Evolutionary conservation across 2,888 invertebrate species (phyloP), one percentile per base, ranked within the genome.

Genomic region (Sicus ferrugineus): DNA sequence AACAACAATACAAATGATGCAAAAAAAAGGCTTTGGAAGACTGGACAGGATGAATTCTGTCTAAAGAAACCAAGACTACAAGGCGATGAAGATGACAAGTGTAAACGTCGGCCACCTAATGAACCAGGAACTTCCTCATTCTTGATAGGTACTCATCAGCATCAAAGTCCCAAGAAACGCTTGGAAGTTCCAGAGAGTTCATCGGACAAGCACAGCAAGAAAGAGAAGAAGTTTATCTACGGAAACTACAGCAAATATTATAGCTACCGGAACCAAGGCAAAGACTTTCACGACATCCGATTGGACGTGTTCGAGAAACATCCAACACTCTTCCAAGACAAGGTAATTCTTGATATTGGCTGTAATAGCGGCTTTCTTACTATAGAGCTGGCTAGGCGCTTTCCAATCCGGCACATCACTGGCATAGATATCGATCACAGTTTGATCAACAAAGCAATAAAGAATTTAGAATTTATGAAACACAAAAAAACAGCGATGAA

Each of bases 281-380:
- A 90, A 68, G 87, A 88, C 68, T 90, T 89, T 38, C 84, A 87
- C 19, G 96, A 96, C 84, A 86, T 89, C 26, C 88, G 96, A 64
- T 81, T 95, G 65, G 88, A 88, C 73, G 87, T 90, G 64, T 89
- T 96, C 70, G 85, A 83, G 14, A 85, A 87, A 63, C 88, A 90
- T 71, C 86, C 86, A 34, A 89, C 92, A 69, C 87, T 94, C 79
- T 94, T 96, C 81, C 84, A 87, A 30, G 89, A 88, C 52, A 93
- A 92, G 81, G 90, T 91, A 77, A 88, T 95, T 48, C 86, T 96
- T 46, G 96, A 96, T 82, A 91, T 96, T 77, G 96, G 96, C 5
- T 96, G 96, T 81, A 96, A 96, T 84, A 90, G 92, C 72, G 96
- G 96, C 0, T 90, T 92, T 76, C 87, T 96, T 21, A 93, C 95